Percentiles rank a stretch among this genome's conserved stretches.
Evolutionary conservation across 2,797 vertebrate species (phyloP).

Genomic region (Falco peregrinus): DNA sequence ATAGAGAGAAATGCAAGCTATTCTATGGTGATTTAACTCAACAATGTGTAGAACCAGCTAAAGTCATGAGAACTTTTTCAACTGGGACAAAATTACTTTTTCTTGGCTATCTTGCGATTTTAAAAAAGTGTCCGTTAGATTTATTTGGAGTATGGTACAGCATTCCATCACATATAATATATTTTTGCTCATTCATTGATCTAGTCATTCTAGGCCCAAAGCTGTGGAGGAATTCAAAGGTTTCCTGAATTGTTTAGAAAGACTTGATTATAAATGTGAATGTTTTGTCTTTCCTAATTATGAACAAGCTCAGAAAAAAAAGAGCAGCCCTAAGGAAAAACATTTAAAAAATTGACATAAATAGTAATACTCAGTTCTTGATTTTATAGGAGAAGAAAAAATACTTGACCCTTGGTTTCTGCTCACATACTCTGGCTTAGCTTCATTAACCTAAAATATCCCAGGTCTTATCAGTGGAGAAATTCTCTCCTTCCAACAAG

Average conservation of each 20-base stretch:
- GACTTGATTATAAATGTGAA: neutral
- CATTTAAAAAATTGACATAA: neutral
- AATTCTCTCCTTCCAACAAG: neutral
- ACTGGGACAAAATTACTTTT: neutral
- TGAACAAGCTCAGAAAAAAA: neutral
- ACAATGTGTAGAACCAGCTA: neutral
- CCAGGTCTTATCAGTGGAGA: neutral
- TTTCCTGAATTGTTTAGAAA: constrained; percentile 13
- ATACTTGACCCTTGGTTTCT: neutral
- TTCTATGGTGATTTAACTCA: neutral
- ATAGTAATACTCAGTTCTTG: neutral
- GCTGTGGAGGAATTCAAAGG: neutral
- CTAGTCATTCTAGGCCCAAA: neutral
- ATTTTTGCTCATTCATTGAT: constrained; percentile 16
- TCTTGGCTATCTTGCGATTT: neutral
- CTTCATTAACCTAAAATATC: neutral
- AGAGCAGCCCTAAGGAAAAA: neutral
- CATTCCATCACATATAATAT: neutral
- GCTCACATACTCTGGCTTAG: neutral
- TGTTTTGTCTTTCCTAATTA: neutral
- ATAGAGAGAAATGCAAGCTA: neutral
- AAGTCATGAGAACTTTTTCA: neutral
- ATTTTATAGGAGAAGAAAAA: neutral
- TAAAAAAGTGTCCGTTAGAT: neutral
- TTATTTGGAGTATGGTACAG: neutral